Conservation (phyloP, 1,140 invertebrate genomes). For the Littorina saxatilis region DNA sequence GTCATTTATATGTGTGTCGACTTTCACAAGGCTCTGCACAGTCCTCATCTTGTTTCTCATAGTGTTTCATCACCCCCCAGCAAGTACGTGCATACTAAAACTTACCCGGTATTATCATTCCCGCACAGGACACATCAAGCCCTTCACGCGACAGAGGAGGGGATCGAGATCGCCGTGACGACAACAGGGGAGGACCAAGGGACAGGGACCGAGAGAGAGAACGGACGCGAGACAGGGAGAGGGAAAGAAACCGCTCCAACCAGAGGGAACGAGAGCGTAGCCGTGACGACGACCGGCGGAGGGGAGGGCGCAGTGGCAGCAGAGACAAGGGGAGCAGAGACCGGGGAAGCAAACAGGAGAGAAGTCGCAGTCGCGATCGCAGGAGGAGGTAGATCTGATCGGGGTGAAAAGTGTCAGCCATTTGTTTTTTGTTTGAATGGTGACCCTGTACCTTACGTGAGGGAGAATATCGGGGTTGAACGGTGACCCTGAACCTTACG, state of each 20-base stretch:
- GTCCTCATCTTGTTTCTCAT: too few relatives aligned
- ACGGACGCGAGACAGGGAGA: slow-evolving; percentile 1
- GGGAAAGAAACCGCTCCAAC: slow-evolving; percentile 28
- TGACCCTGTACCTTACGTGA: too few relatives aligned
- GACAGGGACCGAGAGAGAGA: slow-evolving; percentile 36
- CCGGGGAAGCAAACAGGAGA: not conserved
- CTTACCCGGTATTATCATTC: not conserved
- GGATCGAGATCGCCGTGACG: slow-evolving; percentile 34
- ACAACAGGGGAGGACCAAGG: slow-evolving; percentile 9
- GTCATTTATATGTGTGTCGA: too few relatives aligned
- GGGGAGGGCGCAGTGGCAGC: not conserved
- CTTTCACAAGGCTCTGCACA: too few relatives aligned
- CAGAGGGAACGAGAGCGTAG: not conserved
- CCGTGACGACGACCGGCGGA: slow-evolving; percentile 10
- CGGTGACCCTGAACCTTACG: too few relatives aligned
- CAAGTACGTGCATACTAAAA: too few relatives aligned
- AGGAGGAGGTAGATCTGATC: slow-evolving; percentile 20
- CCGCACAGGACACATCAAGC: slow-evolving; percentile 24
- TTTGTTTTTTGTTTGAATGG: not conserved
- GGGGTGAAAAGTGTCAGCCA: not conserved
- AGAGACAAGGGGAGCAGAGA: not conserved
- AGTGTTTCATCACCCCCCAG: too few relatives aligned
- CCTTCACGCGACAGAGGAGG: slow-evolving; percentile 17
- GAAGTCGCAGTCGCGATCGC: slow-evolving; percentile 26
- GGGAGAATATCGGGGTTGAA: too few relatives aligned